These are phyloP conservation scores for Chrosomus eos DNA, from an alignment of 2,797 vertebrate genomes.

Conservation along the genomic window DNA sequence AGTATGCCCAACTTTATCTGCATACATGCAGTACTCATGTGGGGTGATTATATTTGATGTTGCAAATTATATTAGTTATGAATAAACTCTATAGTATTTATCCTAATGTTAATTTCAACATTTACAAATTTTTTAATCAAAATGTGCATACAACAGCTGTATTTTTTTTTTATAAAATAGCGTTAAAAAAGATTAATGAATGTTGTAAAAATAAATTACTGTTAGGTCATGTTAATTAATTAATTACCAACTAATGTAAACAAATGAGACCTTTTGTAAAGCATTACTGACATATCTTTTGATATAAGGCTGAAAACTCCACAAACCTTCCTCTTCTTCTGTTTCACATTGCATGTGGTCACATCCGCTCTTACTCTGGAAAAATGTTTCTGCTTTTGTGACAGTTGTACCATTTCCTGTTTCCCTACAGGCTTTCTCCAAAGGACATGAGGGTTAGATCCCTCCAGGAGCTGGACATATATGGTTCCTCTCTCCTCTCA, in stretches of 20 bases:
- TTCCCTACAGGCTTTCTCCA: conserved; percentile 71
- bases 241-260: neutral
- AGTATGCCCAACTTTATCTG: too few relatives aligned
- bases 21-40: too few relatives aligned
- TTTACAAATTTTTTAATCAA: rapidly evolving
- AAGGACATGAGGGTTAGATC: conserved; percentile 73
- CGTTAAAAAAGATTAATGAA: neutral
- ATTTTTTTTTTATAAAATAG: neutral
- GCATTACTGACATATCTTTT: neutral
- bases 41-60: too few relatives aligned
- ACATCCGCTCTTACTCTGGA: conserved; percentile 1
- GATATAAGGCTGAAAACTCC: neutral
- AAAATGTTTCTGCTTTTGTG: conserved; percentile 22
- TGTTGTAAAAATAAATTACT: neutral
- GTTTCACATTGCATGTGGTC: neutral
- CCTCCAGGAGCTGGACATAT: conserved; percentile 29
- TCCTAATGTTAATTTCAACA: too few relatives aligned
- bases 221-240: neutral
- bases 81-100: too few relatives aligned
- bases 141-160: too few relatives aligned
- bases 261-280: neutral
- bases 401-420: conserved; percentile 66
- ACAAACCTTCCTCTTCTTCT: neutral
- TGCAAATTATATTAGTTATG: too few relatives aligned
- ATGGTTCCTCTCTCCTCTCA: conserved; percentile 29